Base-by-base conservation (phyloP, 2,113 vertebrate genomes). In the Coracopsis vasa region DNA sequence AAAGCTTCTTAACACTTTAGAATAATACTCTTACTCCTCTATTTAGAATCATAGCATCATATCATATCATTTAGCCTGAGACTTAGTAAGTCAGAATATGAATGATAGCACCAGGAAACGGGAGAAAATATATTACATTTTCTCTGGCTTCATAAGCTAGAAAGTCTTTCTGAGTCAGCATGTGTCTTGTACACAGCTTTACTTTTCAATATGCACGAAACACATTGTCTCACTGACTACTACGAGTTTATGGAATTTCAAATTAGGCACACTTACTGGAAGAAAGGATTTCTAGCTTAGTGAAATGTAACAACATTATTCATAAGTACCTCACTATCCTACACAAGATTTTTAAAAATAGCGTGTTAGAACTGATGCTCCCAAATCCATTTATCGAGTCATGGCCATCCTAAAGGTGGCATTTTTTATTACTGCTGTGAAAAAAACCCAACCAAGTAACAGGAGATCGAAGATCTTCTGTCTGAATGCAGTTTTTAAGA, bases 381-480 rank as follows among this genome's bases (percentile, higher is more conserved):
- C 25, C 58, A 90, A 80, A 82, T 77, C 31, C 48, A 45, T 74
- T 66, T 60, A 28, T 47, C 0, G 0, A 77, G 16, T 80, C 27
- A 60, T 29, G 20, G 1, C 3, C 41, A 25, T 61, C 1, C 1
- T 42, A 61, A 69, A 71, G 13, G 6, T 28, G 9, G 4, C 11
- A 48, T 45, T 0, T 1, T 66, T 87, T 80, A 33, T 29, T 71
- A 50, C 25, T 84, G 16, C 25, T 80, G 27, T 62, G 33, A 28
- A 50, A 61, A 80, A 66, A 44, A 0, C 0, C 0, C 11, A 58
- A 48, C 0, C 1, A 74, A 42, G 78, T 58, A 61, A 19, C 4
- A 78, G 13, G 9, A 61, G 3, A 74, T 33, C 16, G 58, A 50
- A 88, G 3, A 9, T 62, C 9, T 87, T 28, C 21, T 73, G 7